phyloP scores from a whole-genome alignment of 2,797 vertebrate genomes.

The Toxotes lorentzi region DNA sequence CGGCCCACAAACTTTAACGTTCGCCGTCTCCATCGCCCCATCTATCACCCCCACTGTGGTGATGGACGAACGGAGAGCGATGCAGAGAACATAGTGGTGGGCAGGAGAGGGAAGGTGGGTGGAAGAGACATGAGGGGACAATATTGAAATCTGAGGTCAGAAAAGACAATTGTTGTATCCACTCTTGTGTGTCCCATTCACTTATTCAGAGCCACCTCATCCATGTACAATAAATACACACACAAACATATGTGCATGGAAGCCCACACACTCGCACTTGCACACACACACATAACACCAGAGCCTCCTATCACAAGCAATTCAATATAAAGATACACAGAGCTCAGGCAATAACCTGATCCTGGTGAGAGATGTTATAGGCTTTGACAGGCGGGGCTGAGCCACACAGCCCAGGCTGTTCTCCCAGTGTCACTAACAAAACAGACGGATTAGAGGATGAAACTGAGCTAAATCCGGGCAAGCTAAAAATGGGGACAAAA shows the following conservation, averaged over 20 bases:
- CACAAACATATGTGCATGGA: slow-evolving; percentile 43
- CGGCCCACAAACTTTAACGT: slow-evolving; percentile 86
- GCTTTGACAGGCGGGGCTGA: slow-evolving; percentile 77
- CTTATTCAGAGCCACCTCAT: slow-evolving; percentile 68
- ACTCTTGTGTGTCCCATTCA: slow-evolving; percentile 73
- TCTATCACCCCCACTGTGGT: slow-evolving; percentile 76
- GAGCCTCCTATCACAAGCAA: slow-evolving; percentile 67
- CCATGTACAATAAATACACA: slow-evolving; percentile 53
- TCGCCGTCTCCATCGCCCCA: slow-evolving; percentile 64
- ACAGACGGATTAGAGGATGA: slow-evolving; percentile 83
- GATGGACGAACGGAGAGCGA: slow-evolving; percentile 64
- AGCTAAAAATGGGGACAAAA: slow-evolving; percentile 75
- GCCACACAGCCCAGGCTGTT: slow-evolving; percentile 70
- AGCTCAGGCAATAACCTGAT: slow-evolving; percentile 80
- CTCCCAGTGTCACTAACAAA: slow-evolving; percentile 82
- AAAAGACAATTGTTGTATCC: slow-evolving; percentile 77
- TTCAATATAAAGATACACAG: slow-evolving; percentile 77
- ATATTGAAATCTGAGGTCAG: slow-evolving; percentile 83
- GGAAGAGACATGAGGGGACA: slow-evolving; percentile 45
- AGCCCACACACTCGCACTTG: not conserved
- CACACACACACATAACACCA: slow-evolving; percentile 2
- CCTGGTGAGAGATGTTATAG: slow-evolving; percentile 76
- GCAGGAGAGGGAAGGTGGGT: not conserved
- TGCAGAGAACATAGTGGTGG: slow-evolving; percentile 13
- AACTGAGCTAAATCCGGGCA: slow-evolving; percentile 80